These are phyloP conservation scores for Sminthurinus aureus DNA, from an alignment of 2,888 invertebrate species.

Conservation along the genomic window DNA sequence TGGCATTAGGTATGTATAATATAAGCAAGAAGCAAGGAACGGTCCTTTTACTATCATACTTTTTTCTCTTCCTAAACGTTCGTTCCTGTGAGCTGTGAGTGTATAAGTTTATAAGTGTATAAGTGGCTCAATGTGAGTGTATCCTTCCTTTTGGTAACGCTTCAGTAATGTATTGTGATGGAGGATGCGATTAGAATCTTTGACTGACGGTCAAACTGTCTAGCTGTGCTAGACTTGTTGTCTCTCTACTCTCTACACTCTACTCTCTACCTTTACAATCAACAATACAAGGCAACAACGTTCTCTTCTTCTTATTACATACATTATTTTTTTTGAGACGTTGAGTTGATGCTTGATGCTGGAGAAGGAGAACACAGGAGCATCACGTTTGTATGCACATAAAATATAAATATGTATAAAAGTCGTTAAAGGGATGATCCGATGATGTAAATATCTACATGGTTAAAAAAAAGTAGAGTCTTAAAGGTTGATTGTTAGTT, in stretches of 20 bases:
- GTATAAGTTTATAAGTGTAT: neutral
- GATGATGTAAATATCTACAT: neutral
- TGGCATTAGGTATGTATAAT: neutral
- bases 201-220: slow-evolving; percentile 58
- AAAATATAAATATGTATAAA: neutral
- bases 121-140: neutral
- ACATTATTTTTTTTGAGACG: too few relatives aligned
- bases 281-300: neutral
- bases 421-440: slow-evolving; percentile 1
- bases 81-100: neutral
- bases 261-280: slow-evolving; percentile 6
- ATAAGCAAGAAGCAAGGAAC: neutral
- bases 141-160: slow-evolving; percentile 30
- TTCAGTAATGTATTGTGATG: slow-evolving; percentile 42
- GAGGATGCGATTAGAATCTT: slow-evolving; percentile 52
- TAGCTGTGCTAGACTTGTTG: slow-evolving; percentile 58
- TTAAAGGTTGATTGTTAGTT: too few relatives aligned
- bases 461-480: too few relatives aligned
- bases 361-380: neutral
- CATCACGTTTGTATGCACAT: neutral
- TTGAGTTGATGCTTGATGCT: neutral
- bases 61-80: neutral
- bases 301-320: too few relatives aligned
- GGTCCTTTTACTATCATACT: neutral
- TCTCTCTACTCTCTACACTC: slow-evolving; percentile 45